phyloP scores from a whole-genome alignment of 2,888 invertebrate genomes.

The Xylota segnis region DNA sequence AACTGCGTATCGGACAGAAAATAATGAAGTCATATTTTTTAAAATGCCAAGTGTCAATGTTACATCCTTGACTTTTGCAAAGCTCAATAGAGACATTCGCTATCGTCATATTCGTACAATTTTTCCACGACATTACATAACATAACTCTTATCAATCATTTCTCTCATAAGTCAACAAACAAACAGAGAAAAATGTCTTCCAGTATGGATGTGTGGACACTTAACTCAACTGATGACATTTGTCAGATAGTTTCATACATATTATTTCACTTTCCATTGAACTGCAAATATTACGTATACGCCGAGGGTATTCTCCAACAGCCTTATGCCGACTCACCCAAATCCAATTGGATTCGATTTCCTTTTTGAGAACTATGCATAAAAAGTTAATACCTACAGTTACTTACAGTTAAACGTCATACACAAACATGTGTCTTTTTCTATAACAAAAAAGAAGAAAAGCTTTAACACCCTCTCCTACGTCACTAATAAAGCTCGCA shows the following conservation, averaged over 20 bases:
- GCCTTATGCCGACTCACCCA: neutral
- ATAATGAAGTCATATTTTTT: neutral
- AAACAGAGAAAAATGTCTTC: neutral
- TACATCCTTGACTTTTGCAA: constrained; percentile 21
- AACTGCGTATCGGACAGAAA: too few species aligned
- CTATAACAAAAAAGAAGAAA: too few species aligned
- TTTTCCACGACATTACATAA: constrained; percentile 13
- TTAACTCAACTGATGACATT: neutral
- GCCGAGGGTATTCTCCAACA: neutral
- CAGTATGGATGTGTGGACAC: neutral
- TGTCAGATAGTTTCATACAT: neutral
- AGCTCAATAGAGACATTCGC: neutral
- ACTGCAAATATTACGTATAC: constrained; percentile 17
- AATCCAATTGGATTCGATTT: neutral
- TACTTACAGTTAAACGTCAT: constrained; percentile 8
- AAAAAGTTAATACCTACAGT: neutral
- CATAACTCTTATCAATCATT: neutral
- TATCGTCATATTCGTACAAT: neutral
- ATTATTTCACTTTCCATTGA: neutral
- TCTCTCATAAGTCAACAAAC: neutral
- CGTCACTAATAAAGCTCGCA: constrained; percentile 54
- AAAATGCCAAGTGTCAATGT: neutral
- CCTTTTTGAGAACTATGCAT: neutral
- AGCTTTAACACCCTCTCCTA: neutral
- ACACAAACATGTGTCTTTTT: constrained; percentile 19